Conservation (phyloP, 1,140 invertebrate species). For the Caenorhabditis brenneri region DNA sequence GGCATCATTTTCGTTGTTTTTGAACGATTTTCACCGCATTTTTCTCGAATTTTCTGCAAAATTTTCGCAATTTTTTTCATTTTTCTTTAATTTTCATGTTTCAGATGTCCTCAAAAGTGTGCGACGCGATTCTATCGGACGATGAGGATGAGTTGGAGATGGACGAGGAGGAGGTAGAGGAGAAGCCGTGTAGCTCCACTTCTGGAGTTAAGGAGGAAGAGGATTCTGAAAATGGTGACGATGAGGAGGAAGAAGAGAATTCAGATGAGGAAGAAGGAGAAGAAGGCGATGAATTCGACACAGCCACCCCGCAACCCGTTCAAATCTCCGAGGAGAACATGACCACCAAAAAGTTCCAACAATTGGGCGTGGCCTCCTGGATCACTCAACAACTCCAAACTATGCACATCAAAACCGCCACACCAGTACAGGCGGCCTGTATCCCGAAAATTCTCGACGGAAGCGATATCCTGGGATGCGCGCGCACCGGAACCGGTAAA, state of each 20-base stretch:
- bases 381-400: constrained; percentile 50
- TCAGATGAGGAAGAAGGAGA: constrained; percentile 23
- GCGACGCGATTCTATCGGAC: constrained; percentile 41
- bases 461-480: constrained; percentile 65
- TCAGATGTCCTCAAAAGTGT: constrained; percentile 40
- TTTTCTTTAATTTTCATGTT: constrained; percentile 32
- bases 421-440: constrained; percentile 50
- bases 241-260: neutral
- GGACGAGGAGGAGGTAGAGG: constrained; percentile 21
- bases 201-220: neutral
- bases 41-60: neutral
- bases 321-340: constrained; percentile 16
- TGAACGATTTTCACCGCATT: neutral
- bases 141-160: constrained; percentile 43
- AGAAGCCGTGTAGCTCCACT: constrained; percentile 9
- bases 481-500: constrained; percentile 69
- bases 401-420: constrained; percentile 51
- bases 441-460: constrained; percentile 65
- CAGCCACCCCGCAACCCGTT: no score
- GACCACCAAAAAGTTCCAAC: constrained; percentile 38
- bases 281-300: constrained; percentile 32
- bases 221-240: neutral
- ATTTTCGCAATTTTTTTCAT: neutral
- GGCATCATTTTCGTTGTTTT: neutral
- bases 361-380: constrained; percentile 51